Percentiles rank a stretch among this genome's conserved stretches.
These are phyloP conservation scores for Micromussa lordhowensis DNA, from an alignment of 92 coral and sea anemone genomes.

Conservation along the genomic window DNA sequence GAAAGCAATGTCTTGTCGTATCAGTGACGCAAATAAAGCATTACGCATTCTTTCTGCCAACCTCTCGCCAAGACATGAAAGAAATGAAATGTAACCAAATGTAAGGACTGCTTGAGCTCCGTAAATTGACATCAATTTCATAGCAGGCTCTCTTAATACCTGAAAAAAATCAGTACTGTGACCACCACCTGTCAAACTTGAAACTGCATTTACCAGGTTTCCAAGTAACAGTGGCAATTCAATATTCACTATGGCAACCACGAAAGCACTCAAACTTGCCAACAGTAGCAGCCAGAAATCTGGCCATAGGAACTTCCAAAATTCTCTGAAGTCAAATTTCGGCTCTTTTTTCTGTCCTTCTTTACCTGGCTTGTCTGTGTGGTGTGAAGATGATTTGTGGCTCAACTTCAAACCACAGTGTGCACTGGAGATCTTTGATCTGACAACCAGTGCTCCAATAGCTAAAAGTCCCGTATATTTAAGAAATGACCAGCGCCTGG, in stretches of 20 bases:
- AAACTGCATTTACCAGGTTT: slow-evolving; percentile 91
- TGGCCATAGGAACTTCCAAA: slow-evolving; percentile 85
- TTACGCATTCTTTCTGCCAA: slow-evolving; percentile 92
- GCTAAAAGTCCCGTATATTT: slow-evolving; percentile 44
- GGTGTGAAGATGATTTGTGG: slow-evolving; percentile 75
- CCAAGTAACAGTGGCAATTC: slow-evolving; percentile 92
- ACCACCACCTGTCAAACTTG: slow-evolving; percentile 81
- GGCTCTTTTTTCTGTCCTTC: slow-evolving; percentile 51
- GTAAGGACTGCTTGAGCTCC: slow-evolving; percentile 85
- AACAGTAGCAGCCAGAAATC: slow-evolving; percentile 90
- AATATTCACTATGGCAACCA: slow-evolving; percentile 92
- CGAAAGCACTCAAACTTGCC: slow-evolving; percentile 95
- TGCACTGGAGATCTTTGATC: slow-evolving; percentile 66
- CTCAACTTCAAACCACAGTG: slow-evolving; percentile 93
- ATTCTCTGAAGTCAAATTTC: slow-evolving; percentile 77
- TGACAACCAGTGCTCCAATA: slow-evolving; percentile 34
- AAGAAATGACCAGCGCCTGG: slow-evolving; percentile 12
- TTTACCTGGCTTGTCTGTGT: not conserved
- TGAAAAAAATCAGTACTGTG: slow-evolving; percentile 76
- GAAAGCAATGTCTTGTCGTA: slow-evolving; percentile 95
- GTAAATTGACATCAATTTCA: slow-evolving; percentile 83
- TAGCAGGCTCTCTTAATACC: slow-evolving; percentile 81
- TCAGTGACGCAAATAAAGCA: slow-evolving; percentile 81
- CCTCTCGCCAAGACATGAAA: slow-evolving; percentile 96
- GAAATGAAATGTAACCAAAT: slow-evolving; percentile 87